Evolutionary conservation across 2,113 vertebrate species (phyloP).

Genomic region (Zosterops borbonicus): DNA sequence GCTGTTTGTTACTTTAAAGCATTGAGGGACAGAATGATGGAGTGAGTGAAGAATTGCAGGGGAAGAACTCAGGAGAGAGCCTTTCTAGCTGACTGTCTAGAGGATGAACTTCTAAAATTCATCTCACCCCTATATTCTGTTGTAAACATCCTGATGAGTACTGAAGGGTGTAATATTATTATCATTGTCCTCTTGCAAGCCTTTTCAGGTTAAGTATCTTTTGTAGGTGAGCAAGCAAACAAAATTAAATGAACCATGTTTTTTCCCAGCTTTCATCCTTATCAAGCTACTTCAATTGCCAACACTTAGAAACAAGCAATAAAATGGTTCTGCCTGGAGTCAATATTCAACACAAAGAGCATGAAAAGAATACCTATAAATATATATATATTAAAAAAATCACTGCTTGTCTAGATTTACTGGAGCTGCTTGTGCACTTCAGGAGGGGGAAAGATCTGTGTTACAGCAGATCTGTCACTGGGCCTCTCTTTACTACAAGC

Average conservation of each 20-base stretch:
- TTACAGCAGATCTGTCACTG: neutral
- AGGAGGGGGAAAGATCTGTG: neutral
- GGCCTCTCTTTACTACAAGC: neutral
- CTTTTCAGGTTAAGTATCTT: neutral
- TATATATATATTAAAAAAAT: neutral
- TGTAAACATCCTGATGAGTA: neutral
- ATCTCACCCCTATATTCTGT: neutral
- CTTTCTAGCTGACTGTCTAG: neutral
- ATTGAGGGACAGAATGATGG: neutral
- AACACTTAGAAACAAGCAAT: neutral
- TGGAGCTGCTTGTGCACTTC: neutral
- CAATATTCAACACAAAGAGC: neutral
- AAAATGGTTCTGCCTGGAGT: neutral
- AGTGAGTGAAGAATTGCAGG: neutral
- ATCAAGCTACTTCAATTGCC: neutral
- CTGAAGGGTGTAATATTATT: neutral
- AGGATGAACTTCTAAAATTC: neutral
- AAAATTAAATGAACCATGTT: neutral
- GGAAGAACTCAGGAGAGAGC: neutral
- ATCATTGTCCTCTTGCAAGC: neutral
- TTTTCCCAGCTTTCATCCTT: neutral
- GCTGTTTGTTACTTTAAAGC: neutral
- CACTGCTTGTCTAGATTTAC: neutral
- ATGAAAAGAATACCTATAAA: neutral
- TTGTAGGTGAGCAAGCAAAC: neutral